Conservation (phyloP, 1,140 invertebrate genomes). For the Leptinotarsa defecta region DNA sequence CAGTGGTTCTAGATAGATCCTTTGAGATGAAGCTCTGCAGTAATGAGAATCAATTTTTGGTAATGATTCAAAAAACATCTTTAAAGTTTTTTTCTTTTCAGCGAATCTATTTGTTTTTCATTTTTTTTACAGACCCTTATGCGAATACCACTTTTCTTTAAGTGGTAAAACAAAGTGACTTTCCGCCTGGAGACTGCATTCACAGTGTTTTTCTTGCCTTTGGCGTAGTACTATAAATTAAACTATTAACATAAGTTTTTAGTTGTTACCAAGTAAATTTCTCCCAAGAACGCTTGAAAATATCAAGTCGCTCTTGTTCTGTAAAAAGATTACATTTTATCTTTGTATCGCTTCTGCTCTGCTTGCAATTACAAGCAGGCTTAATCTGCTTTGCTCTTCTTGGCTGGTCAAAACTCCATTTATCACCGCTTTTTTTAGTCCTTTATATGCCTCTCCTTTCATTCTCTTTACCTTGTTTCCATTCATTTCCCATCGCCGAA, state of each 20-base stretch:
- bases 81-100: too few relatives aligned
- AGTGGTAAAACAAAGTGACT: too few relatives aligned
- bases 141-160: too few relatives aligned
- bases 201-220: too few relatives aligned
- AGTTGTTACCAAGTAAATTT: not conserved
- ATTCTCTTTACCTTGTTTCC: not conserved
- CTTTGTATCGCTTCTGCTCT: not conserved
- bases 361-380: not conserved
- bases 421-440: constrained; percentile 1
- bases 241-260: not conserved
- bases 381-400: not conserved
- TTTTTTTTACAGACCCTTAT: too few relatives aligned
- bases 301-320: not conserved
- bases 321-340: not conserved
- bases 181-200: too few relatives aligned
- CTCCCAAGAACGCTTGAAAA: not conserved
- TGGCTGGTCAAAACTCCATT: not conserved
- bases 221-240: not conserved
- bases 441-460: not conserved
- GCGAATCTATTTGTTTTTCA: not conserved
- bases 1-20: constrained; percentile 9
- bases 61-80: not conserved
- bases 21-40: not conserved
- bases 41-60: constrained; percentile 22
- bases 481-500: not conserved